These are phyloP conservation scores for Mesocentrotus franciscanus DNA, from an alignment of 53 echinoderm and acorn worm species.

Conservation along the genomic window DNA sequence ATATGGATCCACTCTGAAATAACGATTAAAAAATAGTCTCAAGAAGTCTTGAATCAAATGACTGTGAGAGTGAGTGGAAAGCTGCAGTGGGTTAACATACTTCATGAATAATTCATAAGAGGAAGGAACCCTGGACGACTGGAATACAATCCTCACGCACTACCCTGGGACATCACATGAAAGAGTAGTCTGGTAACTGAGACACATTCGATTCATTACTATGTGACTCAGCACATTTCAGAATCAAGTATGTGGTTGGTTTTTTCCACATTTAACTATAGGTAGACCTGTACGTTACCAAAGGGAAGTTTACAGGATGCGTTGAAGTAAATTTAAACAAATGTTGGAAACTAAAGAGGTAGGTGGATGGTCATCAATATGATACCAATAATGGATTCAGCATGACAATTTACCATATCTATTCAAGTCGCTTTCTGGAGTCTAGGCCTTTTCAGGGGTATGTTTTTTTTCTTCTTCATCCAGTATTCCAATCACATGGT, in stretches of 20 bases:
- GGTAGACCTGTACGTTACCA: background rate
- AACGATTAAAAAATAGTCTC: background rate
- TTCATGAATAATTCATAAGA: constrained; percentile 55
- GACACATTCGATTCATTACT: constrained; percentile 5
- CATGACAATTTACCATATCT: background rate
- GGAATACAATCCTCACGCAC: constrained; percentile 31
- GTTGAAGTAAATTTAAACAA: background rate
- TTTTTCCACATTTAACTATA: background rate
- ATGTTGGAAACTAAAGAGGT: background rate
- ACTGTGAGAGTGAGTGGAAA: background rate
- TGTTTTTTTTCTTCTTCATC: background rate
- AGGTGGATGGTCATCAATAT: background rate
- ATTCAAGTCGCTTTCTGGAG: background rate
- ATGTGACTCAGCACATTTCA: constrained; percentile 23
- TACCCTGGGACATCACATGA: constrained; percentile 45
- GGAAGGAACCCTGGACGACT: constrained; percentile 28
- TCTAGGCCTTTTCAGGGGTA: background rate
- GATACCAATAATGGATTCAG: background rate
- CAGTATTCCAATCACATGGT: background rate
- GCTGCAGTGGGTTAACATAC: constrained; percentile 44
- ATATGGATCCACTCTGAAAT: background rate
- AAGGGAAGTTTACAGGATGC: background rate
- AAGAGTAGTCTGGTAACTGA: constrained; percentile 7
- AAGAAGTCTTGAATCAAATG: background rate
- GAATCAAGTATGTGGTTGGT: background rate